Conservation (phyloP, 2,797 vertebrate species). For the Myripristis murdjan region DNA sequence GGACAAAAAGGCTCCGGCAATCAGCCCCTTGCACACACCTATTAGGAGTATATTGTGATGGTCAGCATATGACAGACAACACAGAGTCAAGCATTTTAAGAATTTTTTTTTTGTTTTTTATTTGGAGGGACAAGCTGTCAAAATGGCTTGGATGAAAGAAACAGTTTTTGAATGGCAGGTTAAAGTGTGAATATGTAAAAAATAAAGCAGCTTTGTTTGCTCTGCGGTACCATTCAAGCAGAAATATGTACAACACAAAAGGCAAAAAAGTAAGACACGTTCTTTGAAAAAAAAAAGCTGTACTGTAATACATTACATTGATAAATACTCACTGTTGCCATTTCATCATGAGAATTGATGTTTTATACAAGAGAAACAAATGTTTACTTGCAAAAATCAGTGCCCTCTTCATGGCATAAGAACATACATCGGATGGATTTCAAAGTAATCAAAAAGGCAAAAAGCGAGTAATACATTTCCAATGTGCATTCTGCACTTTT, state of each 20-base stretch:
- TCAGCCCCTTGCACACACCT: background rate
- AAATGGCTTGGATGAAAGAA: conserved; percentile 95
- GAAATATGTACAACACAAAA: conserved; percentile 94
- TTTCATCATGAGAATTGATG: conserved; percentile 85
- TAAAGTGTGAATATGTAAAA: conserved; percentile 92
- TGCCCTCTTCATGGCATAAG: conserved; percentile 83
- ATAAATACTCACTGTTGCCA: conserved; percentile 91
- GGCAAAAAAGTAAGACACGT: conserved; percentile 91
- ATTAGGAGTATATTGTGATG: background rate
- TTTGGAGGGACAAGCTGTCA: conserved; percentile 95
- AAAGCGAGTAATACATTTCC: conserved; percentile 87
- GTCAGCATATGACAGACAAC: conserved; percentile 43
- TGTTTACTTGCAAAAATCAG: conserved; percentile 82
- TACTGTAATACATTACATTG: conserved; percentile 92
- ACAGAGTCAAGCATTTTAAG: conserved; percentile 65
- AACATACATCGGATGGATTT: conserved; percentile 85
- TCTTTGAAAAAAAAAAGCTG: conserved; percentile 85
- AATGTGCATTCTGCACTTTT: conserved; percentile 81
- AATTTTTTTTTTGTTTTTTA: conserved; percentile 88
- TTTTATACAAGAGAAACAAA: conserved; percentile 87
- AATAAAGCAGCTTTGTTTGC: conserved; percentile 92
- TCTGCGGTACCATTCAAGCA: conserved; percentile 93
- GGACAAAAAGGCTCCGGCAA: background rate
- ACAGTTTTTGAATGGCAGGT: conserved; percentile 89
- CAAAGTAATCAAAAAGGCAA: conserved; percentile 83